Base-by-base conservation (phyloP, 2,797 vertebrate species). In the Morelia viridis region DNA sequence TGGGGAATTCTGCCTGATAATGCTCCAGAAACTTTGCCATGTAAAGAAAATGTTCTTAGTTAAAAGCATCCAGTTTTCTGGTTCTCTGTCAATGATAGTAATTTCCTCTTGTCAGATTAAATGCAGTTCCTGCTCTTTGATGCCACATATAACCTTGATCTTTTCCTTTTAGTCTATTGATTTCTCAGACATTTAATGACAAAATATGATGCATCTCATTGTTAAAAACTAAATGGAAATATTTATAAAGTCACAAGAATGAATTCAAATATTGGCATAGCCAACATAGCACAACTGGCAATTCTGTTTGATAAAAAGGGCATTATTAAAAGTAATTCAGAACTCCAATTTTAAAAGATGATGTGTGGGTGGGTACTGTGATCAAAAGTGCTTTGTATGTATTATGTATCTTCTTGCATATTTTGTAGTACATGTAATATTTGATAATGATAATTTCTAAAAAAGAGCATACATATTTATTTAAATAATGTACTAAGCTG, bases 81-180 rank as follows among this genome's bases (percentile, higher is more conserved):
- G 56, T 64, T 86, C 92, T 95, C 93, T 57, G 87, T 65, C 86
- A 90, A 91, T 12, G 1, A 90, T 85, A 86, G 90, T 89, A 62
- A 91, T 96, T 95, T 93, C 56, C 35, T 94, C 24, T 89, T 95
- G 85, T 95, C 90, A 88, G 9, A 87, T 41, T 91, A 58, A 87
- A 87, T 94, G n/a, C 4, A 0, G 76, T 93, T 93, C 89, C 35
- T 61, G 19, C 93, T 92, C 84, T 91, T 93, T 94, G 83, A 22
- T 94, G 11, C 76, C 95, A 17, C 91, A 10, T 64, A 56, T 94
- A 91, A 17, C 91, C 89, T 94, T 92, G 85, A 95, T 92, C 88
- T 24, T 92, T 50, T 94, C 96, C 85, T 95, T 71, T 95, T 94
- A 94, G 60, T 91, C 64, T 94, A 87, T 94, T 86, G 88, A 94